Percentiles rank a stretch among this genome's conserved stretches.
These are phyloP conservation scores for Baronia brevicornis DNA, from an alignment of 2,888 invertebrate species.

Conservation along the genomic window DNA sequence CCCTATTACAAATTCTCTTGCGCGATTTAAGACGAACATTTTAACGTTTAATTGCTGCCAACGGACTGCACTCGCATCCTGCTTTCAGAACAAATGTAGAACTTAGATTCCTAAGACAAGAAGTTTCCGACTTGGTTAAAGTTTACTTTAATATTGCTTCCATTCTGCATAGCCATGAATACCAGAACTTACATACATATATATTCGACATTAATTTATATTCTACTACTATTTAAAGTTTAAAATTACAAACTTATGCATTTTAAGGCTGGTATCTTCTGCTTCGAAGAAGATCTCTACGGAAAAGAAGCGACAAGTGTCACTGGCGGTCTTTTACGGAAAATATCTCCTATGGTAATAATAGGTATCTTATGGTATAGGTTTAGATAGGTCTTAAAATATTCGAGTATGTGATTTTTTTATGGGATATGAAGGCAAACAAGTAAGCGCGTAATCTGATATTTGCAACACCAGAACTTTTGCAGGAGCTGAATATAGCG, in stretches of 20 bases:
- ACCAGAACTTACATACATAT: slow-evolving; percentile 15
- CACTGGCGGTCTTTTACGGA: too few species aligned
- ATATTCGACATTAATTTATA: too few species aligned
- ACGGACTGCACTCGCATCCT: slow-evolving; percentile 12
- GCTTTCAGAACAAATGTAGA: slow-evolving; percentile 14
- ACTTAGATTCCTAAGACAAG: slow-evolving; percentile 15
- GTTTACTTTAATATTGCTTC: slow-evolving; percentile 16
- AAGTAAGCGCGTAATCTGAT: not conserved
- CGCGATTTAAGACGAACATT: too few species aligned
- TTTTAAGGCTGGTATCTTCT: too few species aligned
- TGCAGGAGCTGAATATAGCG: too few species aligned
- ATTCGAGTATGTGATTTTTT: not conserved
- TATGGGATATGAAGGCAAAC: not conserved
- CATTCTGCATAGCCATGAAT: slow-evolving; percentile 12
- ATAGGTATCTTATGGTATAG: not conserved
- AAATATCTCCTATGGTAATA: too few species aligned
- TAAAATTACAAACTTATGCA: too few species aligned
- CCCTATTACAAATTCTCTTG: too few species aligned
- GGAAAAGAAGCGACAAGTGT: too few species aligned
- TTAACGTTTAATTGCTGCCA: slow-evolving; percentile 15
- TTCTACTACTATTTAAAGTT: too few species aligned
- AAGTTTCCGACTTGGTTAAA: slow-evolving; percentile 14
- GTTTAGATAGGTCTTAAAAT: not conserved
- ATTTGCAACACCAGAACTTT: too few species aligned
- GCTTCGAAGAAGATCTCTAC: too few species aligned